Evolutionary conservation across 2,113 vertebrate genomes (phyloP).

Genomic region (Daboia siamensis): DNA sequence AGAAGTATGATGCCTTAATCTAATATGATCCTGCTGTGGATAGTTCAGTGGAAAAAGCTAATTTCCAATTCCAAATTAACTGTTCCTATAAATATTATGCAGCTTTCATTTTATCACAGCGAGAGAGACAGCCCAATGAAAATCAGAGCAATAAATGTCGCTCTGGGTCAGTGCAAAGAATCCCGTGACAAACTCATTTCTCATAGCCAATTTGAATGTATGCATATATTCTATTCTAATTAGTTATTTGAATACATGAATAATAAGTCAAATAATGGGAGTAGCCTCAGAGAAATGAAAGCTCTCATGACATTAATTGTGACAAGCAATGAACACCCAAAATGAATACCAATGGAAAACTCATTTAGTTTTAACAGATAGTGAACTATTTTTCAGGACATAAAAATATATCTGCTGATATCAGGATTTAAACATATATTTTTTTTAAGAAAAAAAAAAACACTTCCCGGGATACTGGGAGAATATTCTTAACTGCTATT

Average conservation of each 20-base stretch:
- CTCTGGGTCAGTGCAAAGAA: conserved; percentile 26
- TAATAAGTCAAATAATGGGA: conserved; percentile 5
- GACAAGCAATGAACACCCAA: conserved; percentile 5
- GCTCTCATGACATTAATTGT: neutral
- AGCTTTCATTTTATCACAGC: conserved; percentile 49
- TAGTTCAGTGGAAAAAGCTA: conserved; percentile 54
- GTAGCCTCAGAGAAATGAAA: conserved; percentile 22
- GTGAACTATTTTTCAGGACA: neutral
- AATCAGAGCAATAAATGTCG: conserved; percentile 37
- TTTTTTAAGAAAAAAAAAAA: neutral
- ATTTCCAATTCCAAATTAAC: conserved; percentile 61
- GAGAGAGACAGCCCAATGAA: conserved; percentile 46
- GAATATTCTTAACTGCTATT: neutral
- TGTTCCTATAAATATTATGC: conserved; percentile 46
- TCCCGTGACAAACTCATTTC: conserved; percentile 22
- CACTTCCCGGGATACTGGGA: neutral
- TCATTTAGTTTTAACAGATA: neutral
- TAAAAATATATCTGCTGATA: neutral
- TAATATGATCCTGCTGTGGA: conserved; percentile 45
- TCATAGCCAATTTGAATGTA: conserved; percentile 26
- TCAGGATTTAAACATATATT: neutral
- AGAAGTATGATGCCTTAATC: conserved; percentile 38
- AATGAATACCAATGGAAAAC: conserved; percentile 25
- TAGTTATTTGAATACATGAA: conserved; percentile 43
- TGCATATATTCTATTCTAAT: conserved; percentile 15